These are phyloP conservation scores for Forbesichthys agassizii DNA, from an alignment of 2,113 vertebrate species.

Conservation along the genomic window DNA sequence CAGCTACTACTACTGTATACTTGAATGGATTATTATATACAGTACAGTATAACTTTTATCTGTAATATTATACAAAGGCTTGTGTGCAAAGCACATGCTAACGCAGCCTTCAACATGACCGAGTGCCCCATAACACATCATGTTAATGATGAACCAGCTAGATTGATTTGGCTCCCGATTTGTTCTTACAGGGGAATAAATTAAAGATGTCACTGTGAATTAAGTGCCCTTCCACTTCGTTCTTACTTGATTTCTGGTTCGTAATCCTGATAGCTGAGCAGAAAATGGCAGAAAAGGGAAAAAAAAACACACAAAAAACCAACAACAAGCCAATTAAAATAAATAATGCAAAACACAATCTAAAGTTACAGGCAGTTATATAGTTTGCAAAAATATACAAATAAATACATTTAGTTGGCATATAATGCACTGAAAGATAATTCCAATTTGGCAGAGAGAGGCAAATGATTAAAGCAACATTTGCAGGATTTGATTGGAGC, in stretches of 20 bases:
- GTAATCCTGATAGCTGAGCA: slow-evolving; percentile 94
- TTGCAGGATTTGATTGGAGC: slow-evolving; percentile 1
- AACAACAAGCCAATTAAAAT: slow-evolving; percentile 60
- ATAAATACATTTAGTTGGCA: slow-evolving; percentile 28
- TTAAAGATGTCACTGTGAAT: slow-evolving; percentile 53
- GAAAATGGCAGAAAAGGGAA: slow-evolving; percentile 78
- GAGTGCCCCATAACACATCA: slow-evolving; percentile 51
- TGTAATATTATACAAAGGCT: not conserved
- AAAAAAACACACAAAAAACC: slow-evolving; percentile 79
- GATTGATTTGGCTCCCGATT: slow-evolving; percentile 60
- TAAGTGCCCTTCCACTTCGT: slow-evolving; percentile 78
- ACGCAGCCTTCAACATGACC: slow-evolving; percentile 49
- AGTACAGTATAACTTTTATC: too few relatives aligned
- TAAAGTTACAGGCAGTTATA: slow-evolving; percentile 9
- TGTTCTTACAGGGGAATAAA: slow-evolving; percentile 80
- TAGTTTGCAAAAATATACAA: not conserved
- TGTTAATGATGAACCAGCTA: slow-evolving; percentile 43
- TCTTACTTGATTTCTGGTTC: slow-evolving; percentile 98
- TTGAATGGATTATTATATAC: slow-evolving; percentile 47
- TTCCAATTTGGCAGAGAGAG: slow-evolving; percentile 5
- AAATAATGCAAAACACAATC: slow-evolving; percentile 22
- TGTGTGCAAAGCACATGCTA: slow-evolving; percentile 46
- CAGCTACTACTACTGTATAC: slow-evolving; percentile 24
- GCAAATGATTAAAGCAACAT: slow-evolving; percentile 13
- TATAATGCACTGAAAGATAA: slow-evolving; percentile 21